Evolutionary conservation across 2,888 invertebrate genomes (phyloP).

Genomic region (Meteorus colon): DNA sequence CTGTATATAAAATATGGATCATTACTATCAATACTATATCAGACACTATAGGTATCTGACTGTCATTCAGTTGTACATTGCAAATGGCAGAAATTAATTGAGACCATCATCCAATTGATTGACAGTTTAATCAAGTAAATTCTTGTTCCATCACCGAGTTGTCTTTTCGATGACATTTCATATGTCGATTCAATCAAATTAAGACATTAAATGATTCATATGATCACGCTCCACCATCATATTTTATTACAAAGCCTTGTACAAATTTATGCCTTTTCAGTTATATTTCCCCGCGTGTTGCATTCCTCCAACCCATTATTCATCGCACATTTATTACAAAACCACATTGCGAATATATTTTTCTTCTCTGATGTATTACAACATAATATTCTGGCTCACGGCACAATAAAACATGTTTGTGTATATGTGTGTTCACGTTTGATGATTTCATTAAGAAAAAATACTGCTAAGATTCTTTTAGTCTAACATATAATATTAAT

Average conservation of each 20-base stretch:
- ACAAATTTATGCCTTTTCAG: constrained; percentile 47
- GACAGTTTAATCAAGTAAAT: neutral
- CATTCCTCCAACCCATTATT: constrained; percentile 33
- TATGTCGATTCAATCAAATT: neutral
- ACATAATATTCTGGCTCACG: constrained; percentile 40
- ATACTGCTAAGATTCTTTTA: constrained; percentile 40
- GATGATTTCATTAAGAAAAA: constrained; percentile 32
- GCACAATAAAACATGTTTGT: constrained; percentile 43
- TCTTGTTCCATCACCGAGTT: neutral
- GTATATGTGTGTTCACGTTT: constrained; percentile 23
- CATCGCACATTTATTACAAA: constrained; percentile 45
- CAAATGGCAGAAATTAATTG: neutral
- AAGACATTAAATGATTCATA: constrained; percentile 6
- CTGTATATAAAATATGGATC: constrained; percentile 40
- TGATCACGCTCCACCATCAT: constrained; percentile 39
- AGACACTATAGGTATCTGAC: constrained; percentile 9
- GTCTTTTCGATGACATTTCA: neutral
- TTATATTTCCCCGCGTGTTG: constrained; percentile 33
- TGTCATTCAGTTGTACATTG: constrained; percentile 15
- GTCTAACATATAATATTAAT: constrained; percentile 40
- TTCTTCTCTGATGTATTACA: constrained; percentile 35
- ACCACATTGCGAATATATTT: constrained; percentile 34
- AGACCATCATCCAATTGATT: neutral
- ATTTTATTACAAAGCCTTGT: constrained; percentile 52
- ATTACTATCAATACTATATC: constrained; percentile 31